Evolutionary conservation across 2,888 invertebrate genomes (phyloP).

Genomic region (Cephus spinipes): DNA sequence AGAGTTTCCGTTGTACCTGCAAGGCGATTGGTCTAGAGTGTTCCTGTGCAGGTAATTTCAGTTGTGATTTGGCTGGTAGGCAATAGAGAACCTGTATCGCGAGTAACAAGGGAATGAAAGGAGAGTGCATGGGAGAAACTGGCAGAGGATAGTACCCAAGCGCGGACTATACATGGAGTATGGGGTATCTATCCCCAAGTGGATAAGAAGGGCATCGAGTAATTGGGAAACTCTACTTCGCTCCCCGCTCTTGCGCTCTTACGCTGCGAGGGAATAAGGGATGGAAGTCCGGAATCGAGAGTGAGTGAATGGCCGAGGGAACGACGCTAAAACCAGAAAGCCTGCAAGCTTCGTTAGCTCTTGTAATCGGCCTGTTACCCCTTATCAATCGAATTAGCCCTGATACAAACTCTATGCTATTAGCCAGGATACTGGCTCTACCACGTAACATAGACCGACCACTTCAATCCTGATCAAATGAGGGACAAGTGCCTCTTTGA

Average conservation of each 20-base stretch:
- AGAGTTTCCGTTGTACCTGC: conserved; percentile 11
- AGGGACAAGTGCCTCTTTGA: not conserved
- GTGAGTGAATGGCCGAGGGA: conserved; percentile 16
- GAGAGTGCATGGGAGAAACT: not conserved
- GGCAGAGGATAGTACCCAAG: not conserved
- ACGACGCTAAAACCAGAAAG: conserved; percentile 31
- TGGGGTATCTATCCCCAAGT: conserved; percentile 18
- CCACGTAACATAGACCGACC: not conserved
- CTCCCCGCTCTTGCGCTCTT: not conserved
- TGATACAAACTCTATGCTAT: conserved; percentile 25
- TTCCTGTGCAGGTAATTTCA: conserved; percentile 13
- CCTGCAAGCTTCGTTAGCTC: conserved; percentile 42
- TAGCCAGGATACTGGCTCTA: not conserved
- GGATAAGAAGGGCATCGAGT: conserved; percentile 27
- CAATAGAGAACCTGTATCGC: not conserved
- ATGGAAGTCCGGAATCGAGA: conserved; percentile 12
- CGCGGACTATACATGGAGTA: not conserved
- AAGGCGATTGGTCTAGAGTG: conserved; percentile 10
- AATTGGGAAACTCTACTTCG: conserved; percentile 30
- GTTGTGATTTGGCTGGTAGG: conserved; percentile 22
- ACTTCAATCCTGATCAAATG: not conserved
- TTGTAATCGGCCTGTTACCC: conserved; percentile 41
- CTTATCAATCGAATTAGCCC: conserved; percentile 49
- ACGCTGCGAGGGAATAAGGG: not conserved
- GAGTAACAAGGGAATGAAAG: not conserved